These are phyloP conservation scores for Lepilemur ruficaudatus DNA, from an alignment of 2,797 vertebrate genomes.

Conservation along the genomic window DNA sequence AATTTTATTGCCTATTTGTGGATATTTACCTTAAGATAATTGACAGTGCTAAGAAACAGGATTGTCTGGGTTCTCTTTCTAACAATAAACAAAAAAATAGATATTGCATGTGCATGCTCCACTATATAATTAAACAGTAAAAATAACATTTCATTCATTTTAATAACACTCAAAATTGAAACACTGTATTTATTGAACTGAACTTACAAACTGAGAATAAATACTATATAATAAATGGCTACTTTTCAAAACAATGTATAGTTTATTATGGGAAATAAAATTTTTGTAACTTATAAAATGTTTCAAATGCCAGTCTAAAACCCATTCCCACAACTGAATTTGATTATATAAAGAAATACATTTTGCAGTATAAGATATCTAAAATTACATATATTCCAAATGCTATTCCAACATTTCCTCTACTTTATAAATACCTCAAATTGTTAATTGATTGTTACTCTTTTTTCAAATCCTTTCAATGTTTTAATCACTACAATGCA, in stretches of 20 bases:
- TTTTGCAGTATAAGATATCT: not conserved
- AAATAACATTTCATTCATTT: not conserved
- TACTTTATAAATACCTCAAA: conserved; percentile 17
- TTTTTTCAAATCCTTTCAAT: conserved; percentile 6
- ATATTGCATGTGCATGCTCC: not conserved
- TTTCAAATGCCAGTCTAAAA: not conserved
- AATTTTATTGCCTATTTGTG: not conserved
- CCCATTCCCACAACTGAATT: not conserved
- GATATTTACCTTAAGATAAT: not conserved
- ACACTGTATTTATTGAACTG: not conserved
- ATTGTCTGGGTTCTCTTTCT: not conserved
- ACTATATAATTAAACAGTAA: not conserved
- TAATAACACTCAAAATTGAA: not conserved
- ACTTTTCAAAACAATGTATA: not conserved
- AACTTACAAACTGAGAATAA: conserved; percentile 1
- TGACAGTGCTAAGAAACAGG: not conserved
- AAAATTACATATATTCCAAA: not conserved
- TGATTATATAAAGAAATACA: not conserved
- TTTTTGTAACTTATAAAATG: not conserved
- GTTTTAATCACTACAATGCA: conserved; percentile 3
- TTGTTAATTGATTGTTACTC: not conserved
- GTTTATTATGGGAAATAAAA: conserved; percentile 16
- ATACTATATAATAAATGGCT: not conserved
- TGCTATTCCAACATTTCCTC: not conserved
- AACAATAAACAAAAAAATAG: not conserved